Evolutionary conservation across 1,140 invertebrate genomes (phyloP), one percentile per base, ranked within the genome.

Genomic region (Hypothenemus hampei): DNA sequence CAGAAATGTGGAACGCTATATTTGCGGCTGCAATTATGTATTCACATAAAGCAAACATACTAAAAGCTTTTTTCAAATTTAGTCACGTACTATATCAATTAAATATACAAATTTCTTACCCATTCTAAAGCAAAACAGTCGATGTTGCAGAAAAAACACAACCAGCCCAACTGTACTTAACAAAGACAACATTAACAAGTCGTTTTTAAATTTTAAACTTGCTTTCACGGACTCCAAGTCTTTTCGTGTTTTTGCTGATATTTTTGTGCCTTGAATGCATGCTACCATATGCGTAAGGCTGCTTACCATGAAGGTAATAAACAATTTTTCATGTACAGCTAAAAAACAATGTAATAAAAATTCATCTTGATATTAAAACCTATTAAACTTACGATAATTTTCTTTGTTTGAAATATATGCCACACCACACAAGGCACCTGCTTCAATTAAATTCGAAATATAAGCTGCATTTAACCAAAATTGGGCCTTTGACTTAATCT

Each of bases 361-460:
- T 15, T 39, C 19, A 39, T 16, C 3, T 3, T 31, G 26, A 31
- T 8, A 3, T 8, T 13, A 2, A 31, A 3, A 19, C 19, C 19
- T 19, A 4, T 16, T 3, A 6, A 13, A 85, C 89, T 87, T 78
- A 93, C 92, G 88, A 77, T 94, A 95, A 74, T 95, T 95, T 76
- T 94, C 91, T 69, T 84, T 83, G 73, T 94, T 94, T 23, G 91
- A 93, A 69, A 95, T 89, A 72, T 93, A 93, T 11, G 91, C 92
- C 11, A 94, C 91, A 37, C 90, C 89, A 62, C 87, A 85, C 8
- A 94, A 77, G 29, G 89, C 81, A 43, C 83, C 81, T 55, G 93
- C 81, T 76, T 94, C 91, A 64, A 88, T 78, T 56, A 89, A 80
- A 74, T 92, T 91, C 52, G 86, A 78, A 84, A 86, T 91, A 68